These are phyloP conservation scores for Sylvilagus floridanus DNA, from an alignment of 2,797 vertebrate species.

Conservation along the genomic window DNA sequence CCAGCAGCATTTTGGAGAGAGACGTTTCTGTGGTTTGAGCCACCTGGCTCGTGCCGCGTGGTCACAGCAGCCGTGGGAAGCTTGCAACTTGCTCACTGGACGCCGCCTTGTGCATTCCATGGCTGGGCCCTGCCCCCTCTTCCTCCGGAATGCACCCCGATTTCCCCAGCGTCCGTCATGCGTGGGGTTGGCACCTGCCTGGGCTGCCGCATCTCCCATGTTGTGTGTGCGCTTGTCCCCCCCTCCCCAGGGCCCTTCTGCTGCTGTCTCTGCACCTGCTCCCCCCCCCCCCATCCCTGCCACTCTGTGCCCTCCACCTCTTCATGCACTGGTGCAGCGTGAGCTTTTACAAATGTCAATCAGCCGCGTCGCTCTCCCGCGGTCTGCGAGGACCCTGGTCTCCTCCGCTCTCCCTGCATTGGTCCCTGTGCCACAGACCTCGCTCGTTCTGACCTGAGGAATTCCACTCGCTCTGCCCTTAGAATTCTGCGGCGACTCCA, in stretches of 20 bases:
- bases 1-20: background rate
- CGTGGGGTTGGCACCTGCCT: background rate
- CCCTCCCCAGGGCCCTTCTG: too few relatives aligned
- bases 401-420: too few relatives aligned
- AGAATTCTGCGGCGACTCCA: background rate
- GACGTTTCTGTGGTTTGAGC: background rate
- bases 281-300: background rate
- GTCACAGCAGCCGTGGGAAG: background rate
- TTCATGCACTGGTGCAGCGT: too few relatives aligned
- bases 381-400: background rate
- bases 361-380: too few relatives aligned
- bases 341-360: background rate
- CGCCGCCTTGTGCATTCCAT: too few relatives aligned
- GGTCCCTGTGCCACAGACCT: background rate
- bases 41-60: too few relatives aligned
- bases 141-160: background rate
- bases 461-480: background rate
- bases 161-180: background rate
- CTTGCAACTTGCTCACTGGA: background rate
- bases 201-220: background rate
- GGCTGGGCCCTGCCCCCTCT: background rate
- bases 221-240: too few relatives aligned
- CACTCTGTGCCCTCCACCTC: background rate
- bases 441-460: background rate
- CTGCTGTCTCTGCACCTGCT: background rate